phyloP scores from a whole-genome alignment of 2,113 vertebrate species.

The Leptocoma aspasia region DNA sequence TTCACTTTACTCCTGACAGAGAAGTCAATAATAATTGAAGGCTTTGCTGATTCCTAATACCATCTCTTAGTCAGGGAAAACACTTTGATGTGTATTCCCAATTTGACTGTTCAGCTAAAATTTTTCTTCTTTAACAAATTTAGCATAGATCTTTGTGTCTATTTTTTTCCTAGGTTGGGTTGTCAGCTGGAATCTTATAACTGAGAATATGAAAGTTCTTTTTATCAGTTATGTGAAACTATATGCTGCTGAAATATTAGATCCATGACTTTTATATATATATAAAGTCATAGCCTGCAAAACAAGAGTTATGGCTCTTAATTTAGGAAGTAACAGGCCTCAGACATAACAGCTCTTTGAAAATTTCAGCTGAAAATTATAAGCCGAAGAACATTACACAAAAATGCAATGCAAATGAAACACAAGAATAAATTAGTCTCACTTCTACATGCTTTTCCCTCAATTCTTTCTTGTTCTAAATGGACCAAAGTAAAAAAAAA shows the following conservation, averaged over 20 bases:
- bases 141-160: background rate
- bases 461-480: background rate
- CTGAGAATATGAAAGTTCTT: background rate
- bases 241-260: background rate
- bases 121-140: constrained; percentile 5
- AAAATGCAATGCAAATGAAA: background rate
- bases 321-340: constrained; percentile 12
- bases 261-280: background rate
- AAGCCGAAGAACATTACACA: background rate
- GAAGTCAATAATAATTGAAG: constrained; percentile 45
- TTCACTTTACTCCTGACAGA: background rate
- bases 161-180: background rate
- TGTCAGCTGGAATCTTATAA: constrained; percentile 5
- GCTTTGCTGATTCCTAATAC: constrained; percentile 16
- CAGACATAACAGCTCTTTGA: background rate
- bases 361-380: background rate
- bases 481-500: background rate
- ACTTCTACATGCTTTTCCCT: background rate
- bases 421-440: background rate
- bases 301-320: background rate
- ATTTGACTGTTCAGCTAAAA: background rate
- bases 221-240: background rate
- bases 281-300: background rate
- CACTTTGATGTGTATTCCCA: background rate
- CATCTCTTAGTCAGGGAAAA: background rate